A percentile compares a stretch with the other conserved stretches of the same genome.
phyloP scores from a whole-genome alignment of 2,113 vertebrate genomes.

The Danionella cerebrum region DNA sequence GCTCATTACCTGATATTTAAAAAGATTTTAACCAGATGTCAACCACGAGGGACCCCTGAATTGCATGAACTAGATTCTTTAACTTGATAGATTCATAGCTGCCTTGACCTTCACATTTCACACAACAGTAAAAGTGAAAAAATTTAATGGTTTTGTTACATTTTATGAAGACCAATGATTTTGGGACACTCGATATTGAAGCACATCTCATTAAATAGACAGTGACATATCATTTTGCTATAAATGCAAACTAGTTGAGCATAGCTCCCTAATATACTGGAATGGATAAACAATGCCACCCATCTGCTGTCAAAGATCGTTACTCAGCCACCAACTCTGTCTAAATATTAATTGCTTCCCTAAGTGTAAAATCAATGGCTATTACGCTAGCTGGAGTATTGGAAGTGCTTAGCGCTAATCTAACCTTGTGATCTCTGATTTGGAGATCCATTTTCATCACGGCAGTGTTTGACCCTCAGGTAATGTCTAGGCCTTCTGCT shows the following conservation, averaged over 20 bases:
- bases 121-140: neutral
- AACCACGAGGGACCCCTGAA: too few relatives aligned
- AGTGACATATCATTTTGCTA: too few relatives aligned
- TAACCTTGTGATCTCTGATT: constrained; percentile 44
- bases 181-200: neutral
- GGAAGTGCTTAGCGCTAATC: constrained; percentile 43
- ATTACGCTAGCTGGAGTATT: constrained; percentile 43
- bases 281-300: constrained; percentile 45
- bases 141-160: neutral
- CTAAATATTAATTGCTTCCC: constrained; percentile 56
- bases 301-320: constrained; percentile 44
- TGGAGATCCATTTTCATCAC: constrained; percentile 43
- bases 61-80: too few relatives aligned
- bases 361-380: constrained; percentile 60
- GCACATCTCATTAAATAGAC: too few relatives aligned
- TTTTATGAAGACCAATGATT: neutral
- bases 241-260: neutral
- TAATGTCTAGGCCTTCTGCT: constrained; percentile 44
- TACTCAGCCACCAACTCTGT: constrained; percentile 42
- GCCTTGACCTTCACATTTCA: constrained; percentile 12
- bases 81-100: neutral
- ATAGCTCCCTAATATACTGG: constrained; percentile 14
- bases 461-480: constrained; percentile 42
- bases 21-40: too few relatives aligned
- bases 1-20: too few relatives aligned